Evolutionary conservation across 2,797 vertebrate genomes (phyloP), one percentile per base, ranked within the genome.

Genomic region (Falco novaeseelandiae): DNA sequence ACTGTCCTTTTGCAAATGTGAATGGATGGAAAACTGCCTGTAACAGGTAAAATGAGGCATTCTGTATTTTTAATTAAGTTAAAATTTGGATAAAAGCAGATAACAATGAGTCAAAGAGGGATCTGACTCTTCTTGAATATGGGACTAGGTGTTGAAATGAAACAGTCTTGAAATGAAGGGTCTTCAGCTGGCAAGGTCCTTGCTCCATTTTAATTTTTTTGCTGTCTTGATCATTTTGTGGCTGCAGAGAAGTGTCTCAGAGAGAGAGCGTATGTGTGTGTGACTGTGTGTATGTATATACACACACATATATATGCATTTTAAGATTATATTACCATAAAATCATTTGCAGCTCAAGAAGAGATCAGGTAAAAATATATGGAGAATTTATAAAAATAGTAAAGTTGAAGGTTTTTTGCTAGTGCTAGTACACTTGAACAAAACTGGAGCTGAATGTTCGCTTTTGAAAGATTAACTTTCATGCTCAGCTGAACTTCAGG

Each of bases 381-480:
- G 38, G 40, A 93, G 54, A 95, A 92, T n/a, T 92, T 66, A 54
- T 63, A 88, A 90, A 96, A 96, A 85, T 93, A 93, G 73, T 81
- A 69, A 72, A 14, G 26, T 34, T 81, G 44, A 8, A 25, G 25
- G 48, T 49, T 77, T 54, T 85, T 40, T 5, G 14, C 49, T 62
- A 21, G 73, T 85, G 61, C 62, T 86, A 52, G 46, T 94, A 83
- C 25, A 67, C 79, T 83, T 95, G 89, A 90, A 86, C 58, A 90
- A 82, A 93, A 96, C 61, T 92, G 70, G 66, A 95, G 93, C 84
- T 76, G 78, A 96, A 83, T 95, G 78, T 89, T 96, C 92, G 94
- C 88, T 95, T 96, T 85, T 97, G 76, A 96, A 96, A 97, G 87
- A 95, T 91, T 92, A 96, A 80, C 87, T 94, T 96, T 94, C 89